phyloP scores from a whole-genome alignment of 2,888 invertebrate species.

The Ophion costatus region DNA sequence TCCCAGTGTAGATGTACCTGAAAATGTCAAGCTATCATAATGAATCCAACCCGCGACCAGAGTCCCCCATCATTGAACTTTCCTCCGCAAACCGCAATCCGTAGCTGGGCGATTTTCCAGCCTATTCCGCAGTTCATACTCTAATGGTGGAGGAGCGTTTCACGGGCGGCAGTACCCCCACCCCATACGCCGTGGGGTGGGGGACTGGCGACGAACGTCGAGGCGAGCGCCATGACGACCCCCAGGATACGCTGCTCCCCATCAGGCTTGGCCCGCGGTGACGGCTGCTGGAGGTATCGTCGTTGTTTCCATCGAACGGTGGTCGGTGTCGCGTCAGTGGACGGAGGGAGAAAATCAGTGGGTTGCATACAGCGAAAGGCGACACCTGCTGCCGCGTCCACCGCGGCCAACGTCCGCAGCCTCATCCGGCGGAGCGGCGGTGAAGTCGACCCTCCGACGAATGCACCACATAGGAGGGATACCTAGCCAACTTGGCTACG shows the following conservation, averaged over 20 bases:
- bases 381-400: constrained; percentile 29
- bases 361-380: constrained; percentile 18
- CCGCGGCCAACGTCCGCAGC: constrained; percentile 44
- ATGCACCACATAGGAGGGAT: constrained; percentile 24
- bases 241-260: constrained; percentile 26
- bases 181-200: no score
- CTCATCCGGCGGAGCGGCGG: constrained; percentile 27
- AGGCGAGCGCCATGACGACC: background rate
- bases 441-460: constrained; percentile 35
- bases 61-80: background rate
- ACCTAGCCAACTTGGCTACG: constrained; percentile 66
- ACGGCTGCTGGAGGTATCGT: constrained; percentile 51
- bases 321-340: constrained; percentile 9
- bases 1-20: no score
- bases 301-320: constrained; percentile 36
- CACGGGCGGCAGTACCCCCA: background rate
- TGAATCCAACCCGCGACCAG: no score
- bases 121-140: constrained; percentile 1
- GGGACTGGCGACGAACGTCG: background rate
- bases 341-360: constrained; percentile 39
- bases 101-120: constrained; percentile 8
- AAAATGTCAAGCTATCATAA: no score
- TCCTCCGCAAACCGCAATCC: background rate
- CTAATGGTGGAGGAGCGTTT: background rate
- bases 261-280: constrained; percentile 41